These are phyloP conservation scores for Channa maculata DNA, from an alignment of 2,113 vertebrate species.

Conservation along the genomic window DNA sequence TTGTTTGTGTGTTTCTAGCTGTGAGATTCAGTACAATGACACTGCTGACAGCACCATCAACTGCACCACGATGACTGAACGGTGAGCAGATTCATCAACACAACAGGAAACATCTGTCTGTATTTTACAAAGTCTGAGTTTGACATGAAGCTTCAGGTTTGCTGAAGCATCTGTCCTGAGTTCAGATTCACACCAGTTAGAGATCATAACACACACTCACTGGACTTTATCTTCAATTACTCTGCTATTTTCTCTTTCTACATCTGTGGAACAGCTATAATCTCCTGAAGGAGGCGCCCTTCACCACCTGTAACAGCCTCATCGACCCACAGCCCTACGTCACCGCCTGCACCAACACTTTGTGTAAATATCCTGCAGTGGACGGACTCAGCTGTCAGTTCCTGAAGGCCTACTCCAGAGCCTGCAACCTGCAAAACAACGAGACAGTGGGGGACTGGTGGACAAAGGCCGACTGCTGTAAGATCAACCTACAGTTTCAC, in stretches of 20 bases:
- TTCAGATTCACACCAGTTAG: too few relatives aligned
- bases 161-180: too few relatives aligned
- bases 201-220: too few relatives aligned
- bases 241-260: too few relatives aligned
- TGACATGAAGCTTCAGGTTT: too few relatives aligned
- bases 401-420: slow-evolving; percentile 29
- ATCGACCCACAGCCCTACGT: slow-evolving; percentile 45
- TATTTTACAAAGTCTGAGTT: too few relatives aligned
- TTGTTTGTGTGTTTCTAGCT: slow-evolving; percentile 30
- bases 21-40: slow-evolving; percentile 27
- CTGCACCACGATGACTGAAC: slow-evolving; percentile 21
- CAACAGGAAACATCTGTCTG: too few relatives aligned
- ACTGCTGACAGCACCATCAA: slow-evolving; percentile 24
- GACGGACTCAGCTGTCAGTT: slow-evolving; percentile 36
- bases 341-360: slow-evolving; percentile 30
- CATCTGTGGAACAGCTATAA: slow-evolving; percentile 40
- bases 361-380: slow-evolving; percentile 46
- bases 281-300: slow-evolving; percentile 37
- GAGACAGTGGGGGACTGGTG: neutral
- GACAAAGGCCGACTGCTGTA: slow-evolving; percentile 20
- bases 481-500: neutral
- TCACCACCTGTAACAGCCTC: slow-evolving; percentile 33
- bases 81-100: slow-evolving; percentile 10
- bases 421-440: slow-evolving; percentile 3
- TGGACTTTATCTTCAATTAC: too few relatives aligned